Evolutionary conservation across 1,140 invertebrate species (phyloP), one percentile per base, ranked within the genome.

Genomic region (Trigoniulus corallinus): DNA sequence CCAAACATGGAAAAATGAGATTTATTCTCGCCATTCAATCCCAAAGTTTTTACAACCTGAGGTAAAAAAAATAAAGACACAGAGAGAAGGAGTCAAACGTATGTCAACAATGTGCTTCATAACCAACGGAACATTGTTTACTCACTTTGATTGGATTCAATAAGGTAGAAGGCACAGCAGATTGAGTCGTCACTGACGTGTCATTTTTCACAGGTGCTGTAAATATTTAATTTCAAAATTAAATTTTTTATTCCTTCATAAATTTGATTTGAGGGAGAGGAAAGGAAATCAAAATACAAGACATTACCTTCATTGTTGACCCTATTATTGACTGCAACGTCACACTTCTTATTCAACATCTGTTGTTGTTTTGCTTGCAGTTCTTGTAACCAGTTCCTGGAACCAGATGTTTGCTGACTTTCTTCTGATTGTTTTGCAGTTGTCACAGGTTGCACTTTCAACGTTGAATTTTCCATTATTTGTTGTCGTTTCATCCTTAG

Each of bases 401-500:
- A 7, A 15, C 7, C 7, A 15, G 29, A 34, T 7, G 29, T 34
- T 34, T 34, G n/a, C n/a, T n/a, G n/a, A n/a, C n/a, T n/a, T n/a
- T n/a, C n/a, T n/a, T n/a, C n/a, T n/a, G n/a, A n/a, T n/a, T n/a
- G n/a, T n/a, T n/a, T n/a, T n/a, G n/a, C n/a, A n/a, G n/a, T n/a
- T n/a, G n/a, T n/a, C n/a, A 34, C 15, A 34, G 7, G 29, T 7
- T 7, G 29, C 29, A 34, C 15, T 34, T 7, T 34, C 29, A 34
- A 34, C 29, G 29, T 34, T 7, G 29, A 34, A 15, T 54, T 54
- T 21, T 54, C 56, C 37, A 81, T 63, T 49, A 84, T 79, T 64
- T 84, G 76, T 56, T 78, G 75, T 48, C 81, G 64, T 63, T 84
- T 86, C 58, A 79, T 74, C 62, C 85, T 82, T 27, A 88, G 62